Percentiles rank a stretch among this genome's conserved stretches.
phyloP scores from a whole-genome alignment of 2,797 vertebrate genomes.

The Labeo calbasu region DNA sequence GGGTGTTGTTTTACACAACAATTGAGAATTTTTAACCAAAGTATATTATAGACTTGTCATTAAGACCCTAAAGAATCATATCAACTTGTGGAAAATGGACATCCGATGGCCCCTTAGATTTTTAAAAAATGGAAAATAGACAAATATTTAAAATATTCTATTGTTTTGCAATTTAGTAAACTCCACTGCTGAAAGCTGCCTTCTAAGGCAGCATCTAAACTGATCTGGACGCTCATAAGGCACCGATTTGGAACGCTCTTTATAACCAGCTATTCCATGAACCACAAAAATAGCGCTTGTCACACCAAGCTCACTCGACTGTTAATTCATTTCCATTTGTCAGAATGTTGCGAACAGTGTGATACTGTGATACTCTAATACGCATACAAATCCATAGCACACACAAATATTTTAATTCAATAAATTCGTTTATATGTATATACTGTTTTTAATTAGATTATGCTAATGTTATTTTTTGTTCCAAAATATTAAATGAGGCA shows the following conservation, averaged over 20 bases:
- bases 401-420: background rate
- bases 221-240: constrained; percentile 1
- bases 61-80: no score
- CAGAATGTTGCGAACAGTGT: background rate
- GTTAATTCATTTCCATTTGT: background rate
- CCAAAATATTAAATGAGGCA: background rate
- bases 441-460: background rate
- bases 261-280: constrained; percentile 24
- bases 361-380: background rate
- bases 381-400: background rate
- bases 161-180: background rate
- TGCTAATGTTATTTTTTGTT: background rate
- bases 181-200: background rate
- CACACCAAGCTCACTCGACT: constrained; percentile 49
- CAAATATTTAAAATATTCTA: background rate
- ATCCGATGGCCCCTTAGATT: background rate
- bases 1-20: no score
- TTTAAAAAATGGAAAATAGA: background rate
- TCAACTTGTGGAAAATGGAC: no score
- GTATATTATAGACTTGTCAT: no score
- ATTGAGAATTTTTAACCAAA: no score
- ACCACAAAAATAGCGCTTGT: constrained; percentile 1
- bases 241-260: constrained; percentile 11
- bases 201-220: constrained; percentile 23
- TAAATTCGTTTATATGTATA: background rate